A percentile compares a stretch with the other conserved stretches of the same genome.
Conservation (phyloP, 2,113 vertebrate genomes). For the Ovis aries region DNA sequence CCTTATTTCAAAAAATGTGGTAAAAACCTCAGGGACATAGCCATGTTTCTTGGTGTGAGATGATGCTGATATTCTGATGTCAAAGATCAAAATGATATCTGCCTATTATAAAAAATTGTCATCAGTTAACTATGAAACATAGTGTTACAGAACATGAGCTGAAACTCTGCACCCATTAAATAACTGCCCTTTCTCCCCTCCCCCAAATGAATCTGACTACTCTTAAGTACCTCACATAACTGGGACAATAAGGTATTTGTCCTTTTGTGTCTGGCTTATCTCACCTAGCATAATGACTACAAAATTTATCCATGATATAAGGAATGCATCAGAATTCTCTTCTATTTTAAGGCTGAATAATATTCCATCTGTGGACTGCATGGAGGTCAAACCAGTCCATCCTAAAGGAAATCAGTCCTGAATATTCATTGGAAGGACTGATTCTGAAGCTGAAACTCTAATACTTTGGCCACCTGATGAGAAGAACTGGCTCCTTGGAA, state of each 20-base stretch:
- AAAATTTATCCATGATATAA: background rate
- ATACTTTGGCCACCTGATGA: background rate
- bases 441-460: background rate
- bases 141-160: background rate
- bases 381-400: background rate
- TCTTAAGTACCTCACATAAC: background rate
- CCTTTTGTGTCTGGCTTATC: background rate
- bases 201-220: background rate
- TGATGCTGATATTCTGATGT: background rate
- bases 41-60: background rate
- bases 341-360: background rate
- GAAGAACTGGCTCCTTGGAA: background rate
- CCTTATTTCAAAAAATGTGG: background rate
- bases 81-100: background rate
- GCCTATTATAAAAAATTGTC: background rate
- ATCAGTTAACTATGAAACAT: background rate
- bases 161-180: background rate
- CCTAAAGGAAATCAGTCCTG: background rate
- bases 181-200: background rate
- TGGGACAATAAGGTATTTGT: background rate
- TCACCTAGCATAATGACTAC: background rate
- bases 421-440: background rate
- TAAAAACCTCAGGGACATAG: background rate
- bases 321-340: background rate
- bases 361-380: background rate